phyloP scores from a whole-genome alignment of 2,113 vertebrate genomes.

The Anhinga rufa region DNA sequence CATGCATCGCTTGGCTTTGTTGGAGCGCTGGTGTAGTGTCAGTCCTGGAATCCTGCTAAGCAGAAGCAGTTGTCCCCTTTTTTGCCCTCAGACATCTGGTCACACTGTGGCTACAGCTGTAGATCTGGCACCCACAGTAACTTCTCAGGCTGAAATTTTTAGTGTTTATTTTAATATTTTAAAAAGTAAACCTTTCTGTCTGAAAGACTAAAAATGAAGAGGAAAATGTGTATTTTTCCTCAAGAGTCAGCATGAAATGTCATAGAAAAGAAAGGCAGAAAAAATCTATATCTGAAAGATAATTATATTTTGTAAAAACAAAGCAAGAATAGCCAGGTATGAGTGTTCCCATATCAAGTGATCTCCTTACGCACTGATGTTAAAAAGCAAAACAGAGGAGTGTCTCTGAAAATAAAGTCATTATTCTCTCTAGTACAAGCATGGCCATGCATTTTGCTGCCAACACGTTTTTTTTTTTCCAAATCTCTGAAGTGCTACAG shows the following conservation, averaged over 20 bases:
- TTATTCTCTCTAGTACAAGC: not conserved
- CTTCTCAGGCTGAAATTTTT: not conserved
- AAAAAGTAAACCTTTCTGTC: not conserved
- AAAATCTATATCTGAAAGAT: not conserved
- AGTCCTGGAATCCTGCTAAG: not conserved
- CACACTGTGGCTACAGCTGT: not conserved
- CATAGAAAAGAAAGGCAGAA: not conserved
- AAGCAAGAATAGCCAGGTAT: not conserved
- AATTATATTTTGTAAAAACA: not conserved
- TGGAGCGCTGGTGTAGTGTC: fast-evolving
- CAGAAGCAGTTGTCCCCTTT: not conserved
- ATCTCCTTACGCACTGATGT: not conserved
- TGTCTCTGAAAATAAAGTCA: not conserved
- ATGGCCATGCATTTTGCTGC: not conserved
- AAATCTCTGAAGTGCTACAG: not conserved
- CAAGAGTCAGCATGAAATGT: not conserved
- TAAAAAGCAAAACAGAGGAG: not conserved
- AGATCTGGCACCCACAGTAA: not conserved
- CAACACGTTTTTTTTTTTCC: not conserved
- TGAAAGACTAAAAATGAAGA: not conserved
- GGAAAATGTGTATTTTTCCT: not conserved
- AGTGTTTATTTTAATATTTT: not conserved
- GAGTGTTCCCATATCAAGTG: not conserved
- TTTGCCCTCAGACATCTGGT: not conserved
- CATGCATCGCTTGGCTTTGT: not conserved